A percentile compares a stretch with the other conserved stretches of the same genome.
Evolutionary conservation across 2,888 invertebrate species (phyloP).

Genomic region (Cheilosia scutellata): DNA sequence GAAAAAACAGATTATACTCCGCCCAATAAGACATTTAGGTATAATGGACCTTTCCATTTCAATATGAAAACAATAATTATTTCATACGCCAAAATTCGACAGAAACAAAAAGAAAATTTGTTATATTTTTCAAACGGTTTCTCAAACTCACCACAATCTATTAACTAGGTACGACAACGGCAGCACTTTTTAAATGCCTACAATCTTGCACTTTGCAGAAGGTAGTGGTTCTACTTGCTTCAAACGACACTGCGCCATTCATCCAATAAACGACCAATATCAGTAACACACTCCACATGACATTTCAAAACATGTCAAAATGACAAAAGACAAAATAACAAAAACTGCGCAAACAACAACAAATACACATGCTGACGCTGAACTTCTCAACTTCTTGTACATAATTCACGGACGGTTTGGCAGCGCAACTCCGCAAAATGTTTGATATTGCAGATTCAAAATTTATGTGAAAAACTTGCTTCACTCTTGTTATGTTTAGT

Average conservation of each 20-base stretch:
- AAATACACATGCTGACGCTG: slow-evolving; percentile 48
- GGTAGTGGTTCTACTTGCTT: neutral
- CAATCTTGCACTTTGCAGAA: too few species aligned
- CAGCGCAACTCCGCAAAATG: slow-evolving; percentile 68
- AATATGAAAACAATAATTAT: too few species aligned
- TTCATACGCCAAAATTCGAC: too few species aligned
- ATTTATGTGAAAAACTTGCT: slow-evolving; percentile 20
- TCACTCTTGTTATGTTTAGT: neutral
- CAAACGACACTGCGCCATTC: slow-evolving; percentile 48
- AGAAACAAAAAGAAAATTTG: too few species aligned
- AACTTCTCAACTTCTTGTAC: slow-evolving; percentile 62
- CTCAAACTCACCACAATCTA: too few species aligned
- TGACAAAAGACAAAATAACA: slow-evolving; percentile 19
- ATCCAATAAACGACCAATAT: slow-evolving; percentile 14
- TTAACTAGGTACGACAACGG: too few species aligned
- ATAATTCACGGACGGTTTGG: slow-evolving; percentile 47
- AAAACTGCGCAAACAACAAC: slow-evolving; percentile 51
- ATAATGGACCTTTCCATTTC: too few species aligned
- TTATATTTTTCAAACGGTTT: too few species aligned
- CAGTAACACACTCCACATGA: slow-evolving; percentile 23
- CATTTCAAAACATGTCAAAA: slow-evolving; percentile 52
- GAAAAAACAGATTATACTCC: too few species aligned
- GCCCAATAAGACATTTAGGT: too few species aligned
- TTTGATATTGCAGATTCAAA: slow-evolving; percentile 12
- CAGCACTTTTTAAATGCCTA: too few species aligned